A percentile compares a stretch with the other conserved stretches of the same genome.
Evolutionary conservation across 2,888 invertebrate species (phyloP).

Genomic region (Stictocephala bisonia): DNA sequence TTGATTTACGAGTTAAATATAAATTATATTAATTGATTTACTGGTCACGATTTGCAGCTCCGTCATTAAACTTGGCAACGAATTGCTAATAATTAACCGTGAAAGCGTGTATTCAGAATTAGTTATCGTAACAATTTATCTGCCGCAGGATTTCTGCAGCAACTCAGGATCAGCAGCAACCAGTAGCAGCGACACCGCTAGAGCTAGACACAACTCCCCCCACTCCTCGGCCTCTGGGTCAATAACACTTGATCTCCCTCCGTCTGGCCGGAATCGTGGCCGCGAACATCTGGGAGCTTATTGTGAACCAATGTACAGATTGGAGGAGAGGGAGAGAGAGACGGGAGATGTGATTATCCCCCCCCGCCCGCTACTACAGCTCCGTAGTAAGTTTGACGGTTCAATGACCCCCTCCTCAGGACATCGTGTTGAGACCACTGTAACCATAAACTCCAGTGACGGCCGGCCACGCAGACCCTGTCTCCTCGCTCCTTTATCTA

Average conservation of each 20-base stretch:
- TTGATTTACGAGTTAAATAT: too few species aligned
- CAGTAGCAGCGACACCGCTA: not conserved
- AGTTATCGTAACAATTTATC: too few species aligned
- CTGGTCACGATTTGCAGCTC: too few species aligned
- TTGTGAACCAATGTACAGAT: too few species aligned
- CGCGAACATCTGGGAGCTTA: slow-evolving; percentile 31
- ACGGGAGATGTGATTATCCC: slow-evolving; percentile 7
- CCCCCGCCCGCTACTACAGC: slow-evolving; percentile 2
- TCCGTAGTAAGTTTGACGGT: slow-evolving; percentile 29
- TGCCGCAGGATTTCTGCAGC: too few species aligned
- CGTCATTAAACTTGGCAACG: too few species aligned
- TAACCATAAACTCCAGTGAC: slow-evolving; percentile 7
- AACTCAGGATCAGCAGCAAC: too few species aligned
- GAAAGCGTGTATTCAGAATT: too few species aligned
- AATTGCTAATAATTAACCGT: too few species aligned
- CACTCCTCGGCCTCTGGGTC: not conserved
- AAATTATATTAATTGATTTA: too few species aligned
- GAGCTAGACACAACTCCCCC: not conserved
- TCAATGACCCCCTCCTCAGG: slow-evolving; percentile 17
- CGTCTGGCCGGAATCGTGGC: slow-evolving; percentile 24
- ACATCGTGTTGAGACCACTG: slow-evolving; percentile 11
- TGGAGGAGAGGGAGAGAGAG: slow-evolving; percentile 23
- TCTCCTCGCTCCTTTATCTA: too few species aligned
- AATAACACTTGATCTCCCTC: slow-evolving; percentile 4
- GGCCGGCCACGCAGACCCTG: not conserved